Base-by-base conservation (phyloP, 2,888 invertebrate species). In the Apamea monoglypha region DNA sequence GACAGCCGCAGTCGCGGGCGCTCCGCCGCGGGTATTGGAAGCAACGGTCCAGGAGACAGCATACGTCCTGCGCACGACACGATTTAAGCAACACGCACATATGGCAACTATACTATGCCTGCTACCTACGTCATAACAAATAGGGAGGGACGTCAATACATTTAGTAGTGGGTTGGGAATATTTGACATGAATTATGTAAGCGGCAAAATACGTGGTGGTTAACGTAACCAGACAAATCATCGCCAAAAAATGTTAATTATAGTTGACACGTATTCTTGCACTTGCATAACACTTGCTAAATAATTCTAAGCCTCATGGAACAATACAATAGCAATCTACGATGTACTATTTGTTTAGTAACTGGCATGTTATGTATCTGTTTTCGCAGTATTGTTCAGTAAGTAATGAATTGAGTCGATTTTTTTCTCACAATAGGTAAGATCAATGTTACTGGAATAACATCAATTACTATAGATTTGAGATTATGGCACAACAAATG, bases 1-100 rank as follows among this genome's bases (percentile, higher is more conserved):
- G 98, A 97, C 98, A 98, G 97, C 98, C 98, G 95, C 98, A 98
- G 96, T 98, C 98, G 94, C 98, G 98, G 90, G 98, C 97, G 95
- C 97, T 97, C 94, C 98, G 97, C 92, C 98, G 97, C 90, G 98
- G 98, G 96, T 98, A 98, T 97, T 98, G 98, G 98, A 98, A 98
- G 98, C 98, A 98, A 97, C 98, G 98, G 97, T 98, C 98, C 98
- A 98, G 98, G 91, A 98, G 97, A 96, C 98, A 98, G 98, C 98
- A 98, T 95, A 98, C 98, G 97, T 98, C 98, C 98, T 98, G 97
- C 97, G 97, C 95, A 95, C 95, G 95, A 95, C 93, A 96, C 93
- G 91, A 92, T 92, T 95, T 95, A 93, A 93, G 97, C 97, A 95
- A 85, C 61, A 97, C 93, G 91, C 86, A 91, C 92, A 96, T 95